Percentiles rank a stretch among this genome's conserved stretches.
Evolutionary conservation across 2,113 vertebrate genomes (phyloP).

Genomic region (Amazona guildingii): DNA sequence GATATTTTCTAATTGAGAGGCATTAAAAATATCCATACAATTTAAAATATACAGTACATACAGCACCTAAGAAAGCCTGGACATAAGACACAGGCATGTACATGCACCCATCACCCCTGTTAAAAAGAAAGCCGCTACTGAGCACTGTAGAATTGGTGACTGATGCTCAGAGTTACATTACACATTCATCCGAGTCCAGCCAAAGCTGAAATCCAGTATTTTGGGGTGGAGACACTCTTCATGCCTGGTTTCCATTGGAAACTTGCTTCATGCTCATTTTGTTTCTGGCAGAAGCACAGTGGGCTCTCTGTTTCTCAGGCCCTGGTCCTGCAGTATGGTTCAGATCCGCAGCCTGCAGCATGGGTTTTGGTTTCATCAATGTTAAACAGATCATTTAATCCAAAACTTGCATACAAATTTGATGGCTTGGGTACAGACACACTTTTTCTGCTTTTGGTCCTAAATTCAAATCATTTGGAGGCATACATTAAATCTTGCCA

Average conservation of each 20-base stretch:
- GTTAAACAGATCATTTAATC: neutral
- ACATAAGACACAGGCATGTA: accelerated
- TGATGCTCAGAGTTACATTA: neutral
- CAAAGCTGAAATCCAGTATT: neutral
- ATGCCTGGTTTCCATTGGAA: neutral
- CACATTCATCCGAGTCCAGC: neutral
- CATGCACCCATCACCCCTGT: accelerated
- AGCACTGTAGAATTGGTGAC: accelerated
- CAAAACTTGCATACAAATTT: neutral
- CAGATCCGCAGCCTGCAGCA: neutral
- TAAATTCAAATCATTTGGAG: neutral
- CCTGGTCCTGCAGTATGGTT: accelerated
- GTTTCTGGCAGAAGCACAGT: neutral
- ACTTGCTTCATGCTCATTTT: neutral
- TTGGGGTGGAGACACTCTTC: neutral
- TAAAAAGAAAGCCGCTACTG: neutral
- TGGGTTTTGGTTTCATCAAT: neutral
- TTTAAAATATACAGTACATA: neutral
- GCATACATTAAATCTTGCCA: neutral
- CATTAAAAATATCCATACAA: neutral
- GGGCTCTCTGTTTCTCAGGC: neutral
- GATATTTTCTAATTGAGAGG: neutral
- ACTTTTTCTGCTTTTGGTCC: neutral
- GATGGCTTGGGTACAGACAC: neutral
- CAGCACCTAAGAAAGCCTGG: neutral